phyloP scores from a whole-genome alignment of 2,797 vertebrate genomes.

The Enteromius paludinosus region DNA sequence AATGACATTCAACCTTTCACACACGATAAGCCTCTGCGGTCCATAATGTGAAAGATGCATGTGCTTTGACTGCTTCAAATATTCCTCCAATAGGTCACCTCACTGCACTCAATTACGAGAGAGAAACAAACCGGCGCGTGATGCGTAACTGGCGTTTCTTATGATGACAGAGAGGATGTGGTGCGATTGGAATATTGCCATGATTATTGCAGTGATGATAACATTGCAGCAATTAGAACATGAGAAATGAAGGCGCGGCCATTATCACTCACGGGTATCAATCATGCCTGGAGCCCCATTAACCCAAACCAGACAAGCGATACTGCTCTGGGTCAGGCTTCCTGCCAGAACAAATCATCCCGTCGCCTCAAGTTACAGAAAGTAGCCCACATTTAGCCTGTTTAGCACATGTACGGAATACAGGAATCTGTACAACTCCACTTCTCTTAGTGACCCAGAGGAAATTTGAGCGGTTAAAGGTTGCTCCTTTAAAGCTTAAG shows the following conservation, averaged over 20 bases:
- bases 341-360: conserved; percentile 43
- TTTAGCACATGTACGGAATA: background rate
- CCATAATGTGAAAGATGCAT: conserved; percentile 70
- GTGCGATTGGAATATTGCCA: conserved; percentile 39
- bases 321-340: conserved; percentile 35
- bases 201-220: conserved; percentile 53
- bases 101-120: conserved; percentile 49
- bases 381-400: background rate
- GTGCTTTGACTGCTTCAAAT: conserved; percentile 62
- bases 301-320: conserved; percentile 50
- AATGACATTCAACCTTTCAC: conserved; percentile 85
- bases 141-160: conserved; percentile 20
- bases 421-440: background rate
- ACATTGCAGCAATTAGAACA: conserved; percentile 54
- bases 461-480: background rate
- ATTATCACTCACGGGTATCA: conserved; percentile 54
- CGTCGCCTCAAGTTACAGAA: conserved; percentile 33
- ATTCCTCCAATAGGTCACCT: conserved; percentile 58
- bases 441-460: background rate
- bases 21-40: conserved; percentile 79
- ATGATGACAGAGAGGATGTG: conserved; percentile 46
- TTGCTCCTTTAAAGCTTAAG: background rate
- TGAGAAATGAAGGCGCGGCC: conserved; percentile 48
- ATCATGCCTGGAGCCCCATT: conserved; percentile 55
- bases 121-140: conserved; percentile 22